Conservation (phyloP, 2,797 vertebrate genomes). For the Peromyscus aztecus region DNA sequence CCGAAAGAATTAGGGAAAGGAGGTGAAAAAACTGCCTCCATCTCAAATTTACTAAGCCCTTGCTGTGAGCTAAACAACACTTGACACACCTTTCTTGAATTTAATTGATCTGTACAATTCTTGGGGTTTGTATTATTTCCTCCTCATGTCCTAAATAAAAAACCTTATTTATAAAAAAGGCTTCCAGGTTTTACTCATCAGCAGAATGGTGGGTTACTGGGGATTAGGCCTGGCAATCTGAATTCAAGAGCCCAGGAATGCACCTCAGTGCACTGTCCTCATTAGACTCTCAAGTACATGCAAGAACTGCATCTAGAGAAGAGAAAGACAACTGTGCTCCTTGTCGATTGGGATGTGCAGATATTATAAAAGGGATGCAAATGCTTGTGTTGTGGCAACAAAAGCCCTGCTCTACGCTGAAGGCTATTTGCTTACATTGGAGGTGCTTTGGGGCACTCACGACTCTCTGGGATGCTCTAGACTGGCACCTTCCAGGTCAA, state of each 20-base stretch:
- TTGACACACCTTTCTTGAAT: neutral
- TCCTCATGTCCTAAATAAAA: conserved; percentile 4
- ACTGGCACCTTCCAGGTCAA: neutral
- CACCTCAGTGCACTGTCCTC: neutral
- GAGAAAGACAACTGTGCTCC: neutral
- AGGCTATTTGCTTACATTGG: neutral
- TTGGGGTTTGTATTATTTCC: neutral
- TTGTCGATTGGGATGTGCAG: neutral
- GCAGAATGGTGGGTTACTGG: neutral
- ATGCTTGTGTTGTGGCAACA: neutral
- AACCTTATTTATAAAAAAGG: neutral
- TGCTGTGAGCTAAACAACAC: neutral
- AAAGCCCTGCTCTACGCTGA: neutral
- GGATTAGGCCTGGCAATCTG: neutral
- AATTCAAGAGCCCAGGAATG: neutral
- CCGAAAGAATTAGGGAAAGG: neutral
- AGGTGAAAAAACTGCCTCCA: neutral
- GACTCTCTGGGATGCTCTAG: neutral
- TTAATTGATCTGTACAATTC: neutral
- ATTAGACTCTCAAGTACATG: neutral
- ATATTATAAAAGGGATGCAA: neutral
- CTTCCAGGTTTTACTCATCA: neutral
- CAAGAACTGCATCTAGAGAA: neutral
- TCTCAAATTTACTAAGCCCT: neutral
- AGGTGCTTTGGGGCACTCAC: neutral